Evolutionary conservation across 2,113 vertebrate genomes (phyloP), one percentile per base, ranked within the genome.

Genomic region (Enhydra lutris): DNA sequence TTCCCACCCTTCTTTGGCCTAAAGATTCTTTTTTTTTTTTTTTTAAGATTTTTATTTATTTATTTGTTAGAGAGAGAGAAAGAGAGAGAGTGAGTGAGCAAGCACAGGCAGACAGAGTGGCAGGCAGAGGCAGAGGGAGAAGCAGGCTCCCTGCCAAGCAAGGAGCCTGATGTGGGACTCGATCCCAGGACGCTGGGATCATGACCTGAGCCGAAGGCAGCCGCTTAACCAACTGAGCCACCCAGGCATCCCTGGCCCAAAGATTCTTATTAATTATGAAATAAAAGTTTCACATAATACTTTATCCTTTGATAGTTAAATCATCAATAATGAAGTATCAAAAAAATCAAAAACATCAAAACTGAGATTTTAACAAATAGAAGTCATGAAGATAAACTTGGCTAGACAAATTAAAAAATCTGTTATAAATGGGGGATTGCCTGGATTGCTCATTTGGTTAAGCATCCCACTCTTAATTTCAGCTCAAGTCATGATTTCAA

Each of bases 271-370:
- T 78, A 45, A 47, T 94, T 85, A 65, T 69, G 18, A 96, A 74
- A 55, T 88, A 93, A 65, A 95, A 61, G 18, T 57, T 14, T 36
- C 29, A 92, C 14, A 80, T 74, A 94, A 65, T 87, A 90, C 55
- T 31, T 84, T 80, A 89, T 86, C 91, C 61, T 88, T 76, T 87
- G 21, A 73, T 36, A 91, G 34, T 71, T 96, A 34, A 96, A 71
- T 94, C 39, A 69, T 11, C 29, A 74, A 45, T 13, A 88, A 88
- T 61, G 52, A 92, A 84, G 26, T 84, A 80, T 73, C 34, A 50
- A 59, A 47, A 47, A 55, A 88, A 84, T 45, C 52, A 47, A 47
- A 55, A 88, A 84, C 52, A 59, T 85, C 42, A 97, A 85, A 92
- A 81, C 29, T 91, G 34, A 55, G 88, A 80, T 95, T 93, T 59